Base-by-base conservation (phyloP, 2,888 invertebrate genomes). In the Colostygia pectinataria region DNA sequence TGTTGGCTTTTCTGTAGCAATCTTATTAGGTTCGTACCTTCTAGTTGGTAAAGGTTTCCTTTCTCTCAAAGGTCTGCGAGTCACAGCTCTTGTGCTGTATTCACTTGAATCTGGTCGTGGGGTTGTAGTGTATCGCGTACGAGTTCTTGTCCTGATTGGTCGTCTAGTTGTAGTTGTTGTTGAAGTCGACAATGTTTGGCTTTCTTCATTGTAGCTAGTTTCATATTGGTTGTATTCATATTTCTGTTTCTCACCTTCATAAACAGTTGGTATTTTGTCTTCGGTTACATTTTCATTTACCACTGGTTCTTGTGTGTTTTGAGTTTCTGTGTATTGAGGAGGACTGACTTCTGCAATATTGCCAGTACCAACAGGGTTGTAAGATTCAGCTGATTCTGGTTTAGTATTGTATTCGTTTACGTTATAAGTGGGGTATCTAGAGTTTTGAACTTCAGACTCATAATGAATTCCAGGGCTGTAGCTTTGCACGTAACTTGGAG, bases 51-150 rank as follows among this genome's bases (percentile, higher is more conserved):
- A 53, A 8, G 91, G 92, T 61, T 84, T 88, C 45, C 92, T 85
- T 57, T 92, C 91, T 55, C 92, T 86, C 28, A 86, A 65, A 25
- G 92, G 88, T 20, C 89, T 91, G 37, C 92, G 83, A 9, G 92
- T 91, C 2, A 79, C 38, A 15, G 81, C 68, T 55, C 81, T 87
- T 13, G 85, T 77, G 23, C 77, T 79, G 36, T 80, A 78, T 67
- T 91, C 87, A 47, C 74, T 73, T n/a, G 81, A 80, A 46, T 89
- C 83, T 57, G 80, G 55, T 67, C 77, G 81, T n/a, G 74, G 64
- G n/a, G 79, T 77, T 6, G 84, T 77, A 5, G 86, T 83, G 58
- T 90, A 86, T 39, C 88, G 80, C 9, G 91, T 85, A 27, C 87
- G 82, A 14, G 80, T 83, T 66, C 88, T 76, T 9, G 55, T 66